Evolutionary conservation across 2,888 invertebrate species (phyloP).

Genomic region (Dichetophora obliterata): DNA sequence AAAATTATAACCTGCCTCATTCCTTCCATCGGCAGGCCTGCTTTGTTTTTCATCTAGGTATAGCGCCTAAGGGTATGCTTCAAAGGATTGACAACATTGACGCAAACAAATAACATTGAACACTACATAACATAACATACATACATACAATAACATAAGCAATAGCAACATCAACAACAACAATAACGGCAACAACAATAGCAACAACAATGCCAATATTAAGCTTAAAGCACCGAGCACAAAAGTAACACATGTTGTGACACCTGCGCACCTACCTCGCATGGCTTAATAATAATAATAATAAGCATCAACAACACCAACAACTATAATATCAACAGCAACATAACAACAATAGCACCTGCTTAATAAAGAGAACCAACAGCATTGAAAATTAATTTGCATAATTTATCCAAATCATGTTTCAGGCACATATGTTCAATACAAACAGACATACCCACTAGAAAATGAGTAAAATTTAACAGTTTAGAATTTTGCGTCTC

Average conservation of each 20-base stretch:
- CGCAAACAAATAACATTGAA: too few relatives aligned
- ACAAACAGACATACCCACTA: too few relatives aligned
- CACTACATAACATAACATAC: too few relatives aligned
- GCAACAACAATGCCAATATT: neutral
- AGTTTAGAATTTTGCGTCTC: too few relatives aligned
- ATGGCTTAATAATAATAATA: too few relatives aligned
- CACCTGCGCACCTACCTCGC: neutral
- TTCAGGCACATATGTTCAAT: neutral
- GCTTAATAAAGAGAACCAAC: neutral
- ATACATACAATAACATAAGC: too few relatives aligned
- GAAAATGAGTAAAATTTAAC: too few relatives aligned
- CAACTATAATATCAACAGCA: neutral
- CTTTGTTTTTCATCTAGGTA: too few relatives aligned
- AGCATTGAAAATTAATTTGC: conserved; percentile 4
- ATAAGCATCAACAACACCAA: neutral
- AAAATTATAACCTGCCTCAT: too few relatives aligned
- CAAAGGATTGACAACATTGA: too few relatives aligned
- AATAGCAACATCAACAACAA: neutral
- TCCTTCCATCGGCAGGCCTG: too few relatives aligned
- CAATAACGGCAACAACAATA: neutral
- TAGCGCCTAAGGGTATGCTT: neutral
- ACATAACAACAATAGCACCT: neutral
- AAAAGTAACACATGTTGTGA: neutral
- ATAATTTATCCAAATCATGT: conserved; percentile 6
- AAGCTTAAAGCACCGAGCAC: too few relatives aligned